Percentiles rank a stretch among this genome's conserved stretches.
phyloP scores from a whole-genome alignment of 2,113 vertebrate species.

The Cyprinus carpio region DNA sequence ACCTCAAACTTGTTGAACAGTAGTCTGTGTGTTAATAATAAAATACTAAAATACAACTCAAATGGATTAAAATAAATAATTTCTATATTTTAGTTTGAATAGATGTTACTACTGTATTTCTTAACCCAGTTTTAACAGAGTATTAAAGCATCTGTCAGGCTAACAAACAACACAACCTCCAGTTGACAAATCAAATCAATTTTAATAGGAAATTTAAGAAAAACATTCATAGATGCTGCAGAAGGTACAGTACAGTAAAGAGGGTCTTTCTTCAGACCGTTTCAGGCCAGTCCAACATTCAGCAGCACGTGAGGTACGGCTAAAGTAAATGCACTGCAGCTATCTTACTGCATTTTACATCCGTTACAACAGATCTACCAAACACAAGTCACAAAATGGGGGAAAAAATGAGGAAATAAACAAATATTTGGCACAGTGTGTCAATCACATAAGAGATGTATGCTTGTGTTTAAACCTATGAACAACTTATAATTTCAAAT shows the following conservation, averaged over 20 bases:
- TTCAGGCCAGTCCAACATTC: constrained; percentile 9
- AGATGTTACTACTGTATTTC: background rate
- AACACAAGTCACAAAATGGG: constrained; percentile 5
- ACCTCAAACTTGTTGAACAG: background rate
- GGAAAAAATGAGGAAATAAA: background rate
- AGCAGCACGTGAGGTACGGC: background rate
- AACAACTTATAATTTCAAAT: background rate
- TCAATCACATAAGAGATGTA: background rate
- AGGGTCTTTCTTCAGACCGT: background rate
- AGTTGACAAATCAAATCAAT: constrained; percentile 32
- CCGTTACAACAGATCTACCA: background rate
- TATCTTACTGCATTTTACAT: constrained; percentile 7
- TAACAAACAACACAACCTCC: background rate
- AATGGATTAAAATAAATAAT: background rate
- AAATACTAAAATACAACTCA: background rate
- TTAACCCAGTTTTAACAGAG: background rate
- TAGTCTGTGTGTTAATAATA: background rate
- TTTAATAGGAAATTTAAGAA: constrained; percentile 49
- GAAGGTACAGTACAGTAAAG: constrained; percentile 14
- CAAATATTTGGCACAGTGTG: constrained; percentile 23
- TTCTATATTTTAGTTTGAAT: background rate
- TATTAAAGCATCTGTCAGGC: background rate
- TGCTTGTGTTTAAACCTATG: background rate
- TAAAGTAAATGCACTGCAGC: constrained; percentile 7
- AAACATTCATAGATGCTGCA: constrained; percentile 39